Evolutionary conservation across 2,888 invertebrate genomes (phyloP).

Genomic region (Eristalis intricaria): DNA sequence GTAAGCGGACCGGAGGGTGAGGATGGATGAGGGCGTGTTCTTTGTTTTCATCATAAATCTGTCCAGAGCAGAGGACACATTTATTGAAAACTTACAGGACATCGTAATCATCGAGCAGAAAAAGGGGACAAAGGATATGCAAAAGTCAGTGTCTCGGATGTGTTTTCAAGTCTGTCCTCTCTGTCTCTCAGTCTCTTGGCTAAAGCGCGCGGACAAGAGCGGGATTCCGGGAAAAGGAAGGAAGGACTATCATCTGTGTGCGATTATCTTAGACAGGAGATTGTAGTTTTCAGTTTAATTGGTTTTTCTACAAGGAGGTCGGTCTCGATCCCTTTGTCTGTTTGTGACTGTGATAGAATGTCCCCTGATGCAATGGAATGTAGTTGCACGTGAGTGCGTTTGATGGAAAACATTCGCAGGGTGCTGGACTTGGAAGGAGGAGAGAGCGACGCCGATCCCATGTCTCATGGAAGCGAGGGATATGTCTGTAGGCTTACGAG

Average conservation of each 20-base stretch:
- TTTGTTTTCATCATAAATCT: constrained; percentile 33
- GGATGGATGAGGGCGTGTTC: not conserved
- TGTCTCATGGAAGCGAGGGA: too few relatives aligned
- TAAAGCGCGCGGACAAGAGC: too few relatives aligned
- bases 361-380: not conserved
- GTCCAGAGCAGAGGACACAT: constrained; percentile 13
- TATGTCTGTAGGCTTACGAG: too few relatives aligned
- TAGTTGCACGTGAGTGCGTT: not conserved
- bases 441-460: not conserved
- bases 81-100: constrained; percentile 10
- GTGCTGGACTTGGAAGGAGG: not conserved
- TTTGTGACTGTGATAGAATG: not conserved
- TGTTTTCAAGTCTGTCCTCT: not conserved
- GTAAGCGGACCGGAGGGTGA: not conserved
- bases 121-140: not conserved
- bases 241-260: not conserved
- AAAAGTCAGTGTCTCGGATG: constrained; percentile 3
- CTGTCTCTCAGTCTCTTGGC: too few relatives aligned
- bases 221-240: not conserved
- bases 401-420: not conserved
- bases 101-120: constrained; percentile 3
- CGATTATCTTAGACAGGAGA: not conserved
- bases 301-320: not conserved
- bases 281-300: not conserved
- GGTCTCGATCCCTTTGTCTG: not conserved